Conservation (phyloP, 2,797 vertebrate species). For the Odontamblyopus rebecca region DNA sequence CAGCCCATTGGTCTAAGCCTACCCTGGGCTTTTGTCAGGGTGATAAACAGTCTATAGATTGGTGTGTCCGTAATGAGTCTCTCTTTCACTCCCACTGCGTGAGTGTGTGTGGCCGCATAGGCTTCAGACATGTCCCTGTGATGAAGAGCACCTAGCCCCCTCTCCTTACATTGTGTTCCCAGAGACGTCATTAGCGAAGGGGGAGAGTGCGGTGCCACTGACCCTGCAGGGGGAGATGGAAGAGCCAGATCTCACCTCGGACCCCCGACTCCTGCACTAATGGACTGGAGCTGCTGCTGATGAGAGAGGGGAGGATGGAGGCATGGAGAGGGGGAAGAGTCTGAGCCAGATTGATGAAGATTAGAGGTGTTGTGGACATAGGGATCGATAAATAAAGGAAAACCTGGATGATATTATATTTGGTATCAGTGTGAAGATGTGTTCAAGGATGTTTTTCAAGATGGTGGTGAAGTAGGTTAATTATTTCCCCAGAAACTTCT, state of each 20-base stretch:
- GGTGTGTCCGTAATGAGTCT: constrained; percentile 54
- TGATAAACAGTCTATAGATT: constrained; percentile 65
- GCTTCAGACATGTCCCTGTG: constrained; percentile 10
- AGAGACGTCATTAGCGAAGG: constrained; percentile 65
- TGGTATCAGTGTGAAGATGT: too few relatives aligned
- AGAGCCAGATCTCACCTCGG: constrained; percentile 34
- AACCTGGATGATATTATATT: background rate
- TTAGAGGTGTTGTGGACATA: background rate
- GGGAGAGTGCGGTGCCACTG: constrained; percentile 43
- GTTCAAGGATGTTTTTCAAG: too few relatives aligned
- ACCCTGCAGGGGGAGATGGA: constrained; percentile 58
- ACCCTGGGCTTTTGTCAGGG: constrained; percentile 43
- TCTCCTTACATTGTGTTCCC: constrained; percentile 35
- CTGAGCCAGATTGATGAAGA: constrained; percentile 1
- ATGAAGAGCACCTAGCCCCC: constrained; percentile 8
- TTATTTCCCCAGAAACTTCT: too few relatives aligned
- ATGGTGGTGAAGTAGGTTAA: too few relatives aligned
- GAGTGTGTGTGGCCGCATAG: constrained; percentile 18
- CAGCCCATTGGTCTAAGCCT: constrained; percentile 10
- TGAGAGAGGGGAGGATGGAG: constrained; percentile 27
- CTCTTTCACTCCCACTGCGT: background rate
- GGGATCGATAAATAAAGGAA: background rate
- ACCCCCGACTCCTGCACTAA: constrained; percentile 52
- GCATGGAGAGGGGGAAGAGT: background rate
- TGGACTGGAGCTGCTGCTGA: constrained; percentile 46